phyloP scores from a whole-genome alignment of 2,113 vertebrate genomes.

The Agelaius phoeniceus region DNA sequence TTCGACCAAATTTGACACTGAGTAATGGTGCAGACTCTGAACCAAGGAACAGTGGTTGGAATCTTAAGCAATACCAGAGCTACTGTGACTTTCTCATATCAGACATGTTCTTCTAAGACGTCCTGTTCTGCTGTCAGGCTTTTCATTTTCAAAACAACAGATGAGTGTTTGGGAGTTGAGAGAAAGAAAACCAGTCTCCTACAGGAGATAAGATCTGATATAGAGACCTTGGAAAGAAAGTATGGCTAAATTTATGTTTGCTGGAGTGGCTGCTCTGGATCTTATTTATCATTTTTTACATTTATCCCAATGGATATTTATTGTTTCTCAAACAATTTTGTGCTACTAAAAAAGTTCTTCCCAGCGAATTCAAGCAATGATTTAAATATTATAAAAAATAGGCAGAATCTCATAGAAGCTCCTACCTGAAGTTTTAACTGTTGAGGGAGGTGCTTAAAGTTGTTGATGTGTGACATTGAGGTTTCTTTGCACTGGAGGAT shows the following conservation, averaged over 20 bases:
- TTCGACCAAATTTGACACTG: background rate
- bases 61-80: background rate
- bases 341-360: constrained; percentile 1
- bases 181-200: constrained; percentile 5
- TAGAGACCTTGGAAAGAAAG: constrained; percentile 47
- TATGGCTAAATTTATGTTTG: constrained; percentile 46
- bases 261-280: constrained; percentile 59
- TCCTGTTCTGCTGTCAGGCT: constrained; percentile 1
- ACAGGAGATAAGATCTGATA: constrained; percentile 61
- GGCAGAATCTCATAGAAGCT: background rate
- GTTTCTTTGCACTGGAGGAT: background rate
- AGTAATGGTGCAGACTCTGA: background rate
- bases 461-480: background rate
- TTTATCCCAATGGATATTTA: constrained; percentile 56
- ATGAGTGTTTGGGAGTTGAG: constrained; percentile 28
- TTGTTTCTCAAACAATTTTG: constrained; percentile 23
- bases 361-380: background rate
- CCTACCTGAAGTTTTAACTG: background rate
- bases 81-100: constrained; percentile 1
- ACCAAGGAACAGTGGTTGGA: background rate
- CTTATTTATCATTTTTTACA: constrained; percentile 55
- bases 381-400: background rate
- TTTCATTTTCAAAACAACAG: constrained; percentile 43
- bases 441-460: background rate
- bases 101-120: background rate